phyloP scores from a whole-genome alignment of 2,797 vertebrate genomes.

The Rhinichthys osculus region DNA sequence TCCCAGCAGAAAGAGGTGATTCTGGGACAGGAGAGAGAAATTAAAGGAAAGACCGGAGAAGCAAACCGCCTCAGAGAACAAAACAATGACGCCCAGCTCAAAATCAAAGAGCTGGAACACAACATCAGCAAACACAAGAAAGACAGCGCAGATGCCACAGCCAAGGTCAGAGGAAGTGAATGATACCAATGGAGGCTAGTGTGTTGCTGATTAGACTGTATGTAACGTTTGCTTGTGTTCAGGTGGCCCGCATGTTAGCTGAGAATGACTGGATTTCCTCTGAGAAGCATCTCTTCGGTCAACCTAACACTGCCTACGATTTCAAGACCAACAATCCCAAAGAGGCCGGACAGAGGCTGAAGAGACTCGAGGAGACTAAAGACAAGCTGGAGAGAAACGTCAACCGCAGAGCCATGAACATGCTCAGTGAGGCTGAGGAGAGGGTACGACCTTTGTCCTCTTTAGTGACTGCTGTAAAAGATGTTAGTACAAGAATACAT shows the following conservation, averaged over 20 bases:
- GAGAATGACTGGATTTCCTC: constrained; percentile 91
- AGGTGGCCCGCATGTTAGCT: constrained; percentile 89
- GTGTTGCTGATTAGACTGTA: too few species aligned
- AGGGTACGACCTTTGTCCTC: constrained; percentile 76
- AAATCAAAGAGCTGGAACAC: constrained; percentile 90
- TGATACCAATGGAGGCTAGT: not conserved
- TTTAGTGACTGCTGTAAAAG: not conserved
- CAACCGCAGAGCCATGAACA: constrained; percentile 90
- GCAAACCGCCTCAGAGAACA: constrained; percentile 79
- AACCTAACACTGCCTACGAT: constrained; percentile 90
- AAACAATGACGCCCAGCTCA: constrained; percentile 88
- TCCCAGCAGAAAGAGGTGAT: constrained; percentile 87
- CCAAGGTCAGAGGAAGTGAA: constrained; percentile 71
- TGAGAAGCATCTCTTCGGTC: constrained; percentile 89
- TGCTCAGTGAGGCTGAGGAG: constrained; percentile 91
- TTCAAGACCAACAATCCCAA: constrained; percentile 87
- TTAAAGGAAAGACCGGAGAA: constrained; percentile 85
- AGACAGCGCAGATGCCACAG: constrained; percentile 84
- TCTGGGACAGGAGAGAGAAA: constrained; percentile 82
- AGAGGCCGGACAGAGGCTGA: constrained; percentile 86
- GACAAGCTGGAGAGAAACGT: constrained; percentile 85
- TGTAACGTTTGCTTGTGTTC: not conserved
- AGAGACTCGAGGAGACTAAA: constrained; percentile 87
- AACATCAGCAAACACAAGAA: constrained; percentile 86
- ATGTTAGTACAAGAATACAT: not conserved